phyloP scores from a whole-genome alignment of 2,113 vertebrate species.

The Leucosticte australis region DNA sequence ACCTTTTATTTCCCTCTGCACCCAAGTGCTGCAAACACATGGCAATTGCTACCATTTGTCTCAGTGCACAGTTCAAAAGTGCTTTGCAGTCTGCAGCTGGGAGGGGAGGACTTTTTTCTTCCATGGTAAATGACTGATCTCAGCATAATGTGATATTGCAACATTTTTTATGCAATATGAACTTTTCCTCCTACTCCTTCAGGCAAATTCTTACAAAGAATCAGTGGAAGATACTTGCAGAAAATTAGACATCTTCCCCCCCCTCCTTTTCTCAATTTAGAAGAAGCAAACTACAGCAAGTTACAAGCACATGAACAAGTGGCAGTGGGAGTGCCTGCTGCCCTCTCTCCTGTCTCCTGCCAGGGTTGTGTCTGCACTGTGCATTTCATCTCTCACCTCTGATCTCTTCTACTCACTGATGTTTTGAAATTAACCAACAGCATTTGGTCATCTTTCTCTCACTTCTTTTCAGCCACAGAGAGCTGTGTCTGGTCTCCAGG shows the following conservation, averaged over 20 bases:
- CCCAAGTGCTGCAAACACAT: background rate
- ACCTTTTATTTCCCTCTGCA: background rate
- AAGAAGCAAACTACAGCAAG: background rate
- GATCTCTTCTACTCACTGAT: background rate
- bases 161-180: background rate
- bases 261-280: background rate
- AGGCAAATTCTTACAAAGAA: background rate
- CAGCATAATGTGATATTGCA: background rate
- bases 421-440: background rate
- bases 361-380: accelerated
- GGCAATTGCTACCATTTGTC: background rate
- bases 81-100: background rate
- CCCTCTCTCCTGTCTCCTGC: background rate
- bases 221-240: background rate
- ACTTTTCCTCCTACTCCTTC: background rate
- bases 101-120: background rate
- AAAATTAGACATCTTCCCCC: background rate
- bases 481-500: background rate
- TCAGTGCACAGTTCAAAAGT: background rate
- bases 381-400: background rate
- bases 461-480: background rate
- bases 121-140: background rate
- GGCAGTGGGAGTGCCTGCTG: background rate
- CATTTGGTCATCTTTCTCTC: background rate
- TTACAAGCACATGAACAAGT: background rate